phyloP scores from a whole-genome alignment of 53 echinoderm and acorn worm species.

The Paracentrotus lividus region DNA sequence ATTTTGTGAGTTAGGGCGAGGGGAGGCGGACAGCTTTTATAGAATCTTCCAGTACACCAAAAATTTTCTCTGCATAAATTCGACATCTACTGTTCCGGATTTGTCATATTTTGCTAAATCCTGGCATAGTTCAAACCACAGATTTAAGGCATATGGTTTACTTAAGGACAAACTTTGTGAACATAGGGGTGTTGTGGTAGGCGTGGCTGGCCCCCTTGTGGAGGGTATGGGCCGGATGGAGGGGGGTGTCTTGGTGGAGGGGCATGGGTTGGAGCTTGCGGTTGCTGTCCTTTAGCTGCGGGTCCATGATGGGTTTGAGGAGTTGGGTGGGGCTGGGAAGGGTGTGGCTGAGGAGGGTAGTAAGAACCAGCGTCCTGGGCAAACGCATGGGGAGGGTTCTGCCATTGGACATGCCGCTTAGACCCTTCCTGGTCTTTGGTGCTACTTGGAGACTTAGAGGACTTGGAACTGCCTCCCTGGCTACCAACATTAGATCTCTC shows the following conservation, averaged over 20 bases:
- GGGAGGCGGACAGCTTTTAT: too few species aligned
- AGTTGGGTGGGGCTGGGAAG: constrained; percentile 56
- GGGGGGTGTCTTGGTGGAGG: constrained; percentile 67
- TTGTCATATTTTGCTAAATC: too few species aligned
- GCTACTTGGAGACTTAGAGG: constrained; percentile 67
- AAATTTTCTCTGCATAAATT: too few species aligned
- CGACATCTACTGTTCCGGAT: too few species aligned
- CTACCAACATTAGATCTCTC: constrained; percentile 42
- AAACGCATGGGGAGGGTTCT: constrained; percentile 70
- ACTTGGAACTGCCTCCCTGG: constrained; percentile 36
- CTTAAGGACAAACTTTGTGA: too few species aligned
- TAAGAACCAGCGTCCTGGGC: constrained; percentile 68
- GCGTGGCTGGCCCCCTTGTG: constrained; percentile 66
- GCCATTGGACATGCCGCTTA: constrained; percentile 68
- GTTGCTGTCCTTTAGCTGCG: constrained; percentile 64
- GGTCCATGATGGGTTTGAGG: constrained; percentile 53
- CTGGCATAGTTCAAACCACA: too few species aligned
- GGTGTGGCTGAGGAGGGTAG: constrained; percentile 62
- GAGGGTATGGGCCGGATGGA: constrained; percentile 74
- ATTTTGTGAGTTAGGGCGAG: too few species aligned
- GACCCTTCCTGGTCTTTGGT: constrained; percentile 60
- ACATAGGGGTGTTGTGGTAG: constrained; percentile 69
- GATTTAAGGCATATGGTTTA: too few species aligned
- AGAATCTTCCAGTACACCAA: too few species aligned
- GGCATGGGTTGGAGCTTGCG: constrained; percentile 35